These are phyloP conservation scores for Clistopyga incitator DNA, from an alignment of 2,888 invertebrate species.

Conservation along the genomic window DNA sequence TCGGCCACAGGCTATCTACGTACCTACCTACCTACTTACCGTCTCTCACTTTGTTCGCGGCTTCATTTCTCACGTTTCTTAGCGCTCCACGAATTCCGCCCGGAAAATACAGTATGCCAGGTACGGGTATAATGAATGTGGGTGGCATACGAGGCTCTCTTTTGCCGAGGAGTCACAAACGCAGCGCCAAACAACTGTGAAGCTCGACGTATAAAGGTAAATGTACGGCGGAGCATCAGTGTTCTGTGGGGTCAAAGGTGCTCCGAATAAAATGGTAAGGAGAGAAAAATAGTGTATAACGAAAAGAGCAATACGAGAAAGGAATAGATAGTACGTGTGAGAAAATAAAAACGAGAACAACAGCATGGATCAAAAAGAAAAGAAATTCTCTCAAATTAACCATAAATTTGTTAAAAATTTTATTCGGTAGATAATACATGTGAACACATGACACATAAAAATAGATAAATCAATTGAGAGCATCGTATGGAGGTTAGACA, in stretches of 20 bases:
- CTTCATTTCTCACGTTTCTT: constrained; percentile 40
- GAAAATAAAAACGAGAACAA: no score
- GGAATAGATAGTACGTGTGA: background rate
- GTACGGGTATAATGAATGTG: constrained; percentile 5
- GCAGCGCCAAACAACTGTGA: background rate
- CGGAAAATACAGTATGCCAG: background rate
- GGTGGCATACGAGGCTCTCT: constrained; percentile 18
- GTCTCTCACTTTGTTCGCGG: constrained; percentile 23
- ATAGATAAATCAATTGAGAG: no score
- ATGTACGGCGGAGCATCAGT: constrained; percentile 21
- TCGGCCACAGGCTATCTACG: constrained; percentile 34
- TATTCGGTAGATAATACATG: no score
- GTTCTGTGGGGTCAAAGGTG: constrained; percentile 15
- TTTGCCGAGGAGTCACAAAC: constrained; percentile 7
- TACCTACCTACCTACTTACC: no score
- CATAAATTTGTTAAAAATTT: no score
- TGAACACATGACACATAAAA: no score
- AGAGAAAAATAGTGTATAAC: no score
- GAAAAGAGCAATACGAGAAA: background rate
- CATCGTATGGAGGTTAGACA: no score
- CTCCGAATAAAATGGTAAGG: constrained; percentile 3
- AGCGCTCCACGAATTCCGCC: constrained; percentile 17
- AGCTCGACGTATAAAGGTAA: constrained; percentile 38
- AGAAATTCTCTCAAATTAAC: no score
- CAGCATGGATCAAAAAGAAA: no score